phyloP scores from a whole-genome alignment of 2,888 invertebrate species.

The Macrosiphum euphorbiae region DNA sequence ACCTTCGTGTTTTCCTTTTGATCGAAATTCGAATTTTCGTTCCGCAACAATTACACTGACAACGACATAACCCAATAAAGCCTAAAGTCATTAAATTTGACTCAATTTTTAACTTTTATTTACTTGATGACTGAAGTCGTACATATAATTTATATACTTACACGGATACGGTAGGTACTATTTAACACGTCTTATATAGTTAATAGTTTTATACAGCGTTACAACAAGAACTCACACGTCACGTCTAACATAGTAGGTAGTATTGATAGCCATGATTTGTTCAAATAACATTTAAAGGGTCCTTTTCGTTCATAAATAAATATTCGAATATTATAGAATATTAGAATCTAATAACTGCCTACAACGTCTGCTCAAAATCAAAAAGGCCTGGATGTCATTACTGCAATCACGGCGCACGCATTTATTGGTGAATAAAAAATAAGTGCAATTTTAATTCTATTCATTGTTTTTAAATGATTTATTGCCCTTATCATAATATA shows the following conservation, averaged over 20 bases:
- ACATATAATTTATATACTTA: neutral
- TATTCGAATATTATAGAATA: neutral
- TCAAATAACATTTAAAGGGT: neutral
- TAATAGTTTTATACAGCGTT: neutral
- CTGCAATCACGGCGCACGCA: neutral
- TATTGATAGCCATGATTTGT: neutral
- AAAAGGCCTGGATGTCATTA: neutral
- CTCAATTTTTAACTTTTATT: neutral
- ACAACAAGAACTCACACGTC: neutral
- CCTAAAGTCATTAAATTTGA: neutral
- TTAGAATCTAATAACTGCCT: neutral
- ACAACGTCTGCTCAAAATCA: neutral
- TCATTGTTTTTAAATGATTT: neutral
- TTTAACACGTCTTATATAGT: neutral
- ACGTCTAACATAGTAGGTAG: neutral
- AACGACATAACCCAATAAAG: neutral
- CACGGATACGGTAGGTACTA: neutral
- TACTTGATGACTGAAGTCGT: neutral
- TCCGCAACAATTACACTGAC: neutral
- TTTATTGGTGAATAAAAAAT: neutral
- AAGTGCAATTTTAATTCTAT: neutral
- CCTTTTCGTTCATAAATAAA: neutral
- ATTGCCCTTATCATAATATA: neutral
- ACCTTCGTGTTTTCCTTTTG: neutral
- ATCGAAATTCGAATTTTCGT: neutral